A percentile compares a stretch with the other conserved stretches of the same genome.
These are phyloP conservation scores for Falcunculus frontatus DNA, from an alignment of 2,113 vertebrate genomes.

Conservation along the genomic window DNA sequence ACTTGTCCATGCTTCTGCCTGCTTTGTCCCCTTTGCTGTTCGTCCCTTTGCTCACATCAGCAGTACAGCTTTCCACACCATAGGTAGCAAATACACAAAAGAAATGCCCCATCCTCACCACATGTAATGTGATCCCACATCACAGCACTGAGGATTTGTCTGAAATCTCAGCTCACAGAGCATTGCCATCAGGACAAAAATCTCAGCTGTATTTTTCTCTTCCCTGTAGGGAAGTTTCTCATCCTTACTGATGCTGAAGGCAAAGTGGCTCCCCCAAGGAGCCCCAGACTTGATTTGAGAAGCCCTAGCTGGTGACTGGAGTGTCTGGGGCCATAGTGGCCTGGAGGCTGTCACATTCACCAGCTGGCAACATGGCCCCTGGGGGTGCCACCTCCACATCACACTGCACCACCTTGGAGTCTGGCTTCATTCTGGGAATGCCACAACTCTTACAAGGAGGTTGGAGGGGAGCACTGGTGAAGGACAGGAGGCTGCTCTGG, in stretches of 20 bases:
- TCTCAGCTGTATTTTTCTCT: neutral
- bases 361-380: neutral
- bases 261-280: neutral
- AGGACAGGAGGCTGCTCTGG: neutral
- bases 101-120: neutral
- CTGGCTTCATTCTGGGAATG: rapidly evolving
- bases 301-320: neutral
- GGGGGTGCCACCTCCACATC: neutral
- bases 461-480: neutral
- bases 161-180: neutral
- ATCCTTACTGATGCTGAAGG: neutral
- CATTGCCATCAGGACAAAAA: neutral
- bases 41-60: neutral
- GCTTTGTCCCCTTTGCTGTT: neutral
- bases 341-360: neutral
- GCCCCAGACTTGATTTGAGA: neutral
- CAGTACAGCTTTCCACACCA: neutral
- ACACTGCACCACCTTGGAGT: rapidly evolving
- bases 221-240: neutral
- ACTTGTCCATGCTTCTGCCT: neutral
- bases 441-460: rapidly evolving
- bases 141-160: neutral
- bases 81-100: neutral
- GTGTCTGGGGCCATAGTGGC: neutral
- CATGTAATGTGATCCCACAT: rapidly evolving